Evolutionary conservation across 2,888 invertebrate genomes (phyloP).

Genomic region (Pseudanteris insignis): DNA sequence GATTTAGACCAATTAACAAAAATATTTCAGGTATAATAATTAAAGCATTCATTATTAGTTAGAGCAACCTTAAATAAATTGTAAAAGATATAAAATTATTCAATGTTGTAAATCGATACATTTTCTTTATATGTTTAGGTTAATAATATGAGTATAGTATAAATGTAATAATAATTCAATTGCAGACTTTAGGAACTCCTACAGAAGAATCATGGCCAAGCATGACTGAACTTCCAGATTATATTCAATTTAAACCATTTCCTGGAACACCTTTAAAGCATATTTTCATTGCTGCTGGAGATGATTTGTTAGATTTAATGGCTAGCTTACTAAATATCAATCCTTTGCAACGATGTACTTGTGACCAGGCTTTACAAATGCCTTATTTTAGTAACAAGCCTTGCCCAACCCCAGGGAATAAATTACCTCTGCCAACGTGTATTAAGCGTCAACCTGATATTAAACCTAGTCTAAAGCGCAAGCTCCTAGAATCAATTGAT

Average conservation of each 20-base stretch:
- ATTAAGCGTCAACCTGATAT: slow-evolving; percentile 72
- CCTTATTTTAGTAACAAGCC: slow-evolving; percentile 92
- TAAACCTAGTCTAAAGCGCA: slow-evolving; percentile 79
- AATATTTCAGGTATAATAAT: slow-evolving; percentile 82
- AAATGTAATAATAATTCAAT: slow-evolving; percentile 7
- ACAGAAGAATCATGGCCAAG: slow-evolving; percentile 92
- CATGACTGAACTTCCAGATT: slow-evolving; percentile 84
- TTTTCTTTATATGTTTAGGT: too few species aligned
- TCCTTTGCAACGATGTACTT: slow-evolving; percentile 83
- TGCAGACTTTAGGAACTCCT: slow-evolving; percentile 83
- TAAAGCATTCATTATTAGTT: too few species aligned
- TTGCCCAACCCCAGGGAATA: slow-evolving; percentile 83
- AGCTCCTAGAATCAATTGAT: slow-evolving; percentile 77
- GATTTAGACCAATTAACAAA: slow-evolving; percentile 96
- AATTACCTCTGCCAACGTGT: slow-evolving; percentile 81
- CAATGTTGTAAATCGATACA: too few species aligned
- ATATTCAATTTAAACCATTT: slow-evolving; percentile 89
- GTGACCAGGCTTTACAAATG: slow-evolving; percentile 87
- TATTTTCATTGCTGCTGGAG: slow-evolving; percentile 94
- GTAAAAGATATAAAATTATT: too few species aligned
- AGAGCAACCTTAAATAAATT: too few species aligned
- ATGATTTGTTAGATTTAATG: slow-evolving; percentile 87
- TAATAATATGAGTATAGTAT: too few species aligned
- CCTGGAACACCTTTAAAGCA: slow-evolving; percentile 85
- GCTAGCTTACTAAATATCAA: slow-evolving; percentile 81